Evolutionary conservation across 2,797 vertebrate genomes (phyloP), one percentile per base, ranked within the genome.

Genomic region (Cyclopterus lumpus): DNA sequence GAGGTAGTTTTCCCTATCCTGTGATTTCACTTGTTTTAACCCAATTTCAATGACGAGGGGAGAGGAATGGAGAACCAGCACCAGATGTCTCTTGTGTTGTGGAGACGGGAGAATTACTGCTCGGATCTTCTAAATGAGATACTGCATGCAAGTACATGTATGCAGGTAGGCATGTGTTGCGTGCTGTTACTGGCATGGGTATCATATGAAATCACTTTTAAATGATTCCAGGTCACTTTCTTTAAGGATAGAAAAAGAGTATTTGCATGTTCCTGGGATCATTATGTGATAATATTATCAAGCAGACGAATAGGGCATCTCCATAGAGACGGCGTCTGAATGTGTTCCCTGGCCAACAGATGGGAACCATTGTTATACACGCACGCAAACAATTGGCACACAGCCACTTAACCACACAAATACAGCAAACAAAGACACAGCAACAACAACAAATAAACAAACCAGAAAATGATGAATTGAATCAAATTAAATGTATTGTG

Each of bases 1-100:
- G 8, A 34, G 63, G 38, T 76, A 77, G 88, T 90, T 86, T 87
- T 68, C 67, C 70, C 73, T 79, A 73, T 91, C 91, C 91, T 93
- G 92, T 91, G 91, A 93, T 91, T 93, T 91, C 87, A 92, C 77
- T 93, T 93, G 86, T 67, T 88, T 83, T 89, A 93, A 94, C 90
- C 77, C 38, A 87, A 91, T 93, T 90, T 89, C 76, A 79, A 57
- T 61, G 79, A 77, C 1, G 18, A 83, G 38, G 76, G 67, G 54
- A 86, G 55, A 85, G 79, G 83, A 85, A 75, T 64, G 60, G 59
- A 83, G 61, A 75, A 75, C 57, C 15, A 20, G 71, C 65, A 73
- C 73, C 72, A 91, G 84, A 92, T 90, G 83, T 84, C 83, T 88
- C 70, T 73, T 75, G 66, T 76, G 49, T 77, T 82, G 55, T 63